These are phyloP conservation scores for Grus americana DNA, from an alignment of 2,113 vertebrate genomes.

Conservation along the genomic window DNA sequence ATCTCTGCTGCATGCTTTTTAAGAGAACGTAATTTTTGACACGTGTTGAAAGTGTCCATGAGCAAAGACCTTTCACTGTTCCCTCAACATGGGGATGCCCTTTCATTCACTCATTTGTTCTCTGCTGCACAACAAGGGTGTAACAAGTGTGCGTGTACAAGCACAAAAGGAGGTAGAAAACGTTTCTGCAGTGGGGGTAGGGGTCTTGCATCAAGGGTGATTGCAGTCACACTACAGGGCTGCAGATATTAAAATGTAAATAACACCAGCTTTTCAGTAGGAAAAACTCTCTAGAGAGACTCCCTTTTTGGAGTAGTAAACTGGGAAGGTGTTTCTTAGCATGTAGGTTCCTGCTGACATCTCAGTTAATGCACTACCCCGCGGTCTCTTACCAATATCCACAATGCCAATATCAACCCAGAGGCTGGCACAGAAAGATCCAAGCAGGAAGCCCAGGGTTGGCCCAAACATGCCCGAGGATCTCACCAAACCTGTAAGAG, in stretches of 20 bases:
- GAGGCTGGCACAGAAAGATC: constrained; percentile 82
- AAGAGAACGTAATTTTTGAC: not conserved
- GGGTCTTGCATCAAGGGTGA: not conserved
- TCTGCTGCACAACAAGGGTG: not conserved
- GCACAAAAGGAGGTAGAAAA: not conserved
- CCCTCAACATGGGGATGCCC: accelerated
- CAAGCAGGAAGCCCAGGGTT: constrained; percentile 82
- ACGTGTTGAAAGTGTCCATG: not conserved
- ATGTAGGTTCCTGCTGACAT: no score
- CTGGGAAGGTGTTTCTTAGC: not conserved
- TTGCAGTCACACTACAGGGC: not conserved
- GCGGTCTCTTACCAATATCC: constrained; percentile 58
- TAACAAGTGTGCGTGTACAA: not conserved
- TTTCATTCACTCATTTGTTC: not conserved
- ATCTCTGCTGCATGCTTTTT: not conserved
- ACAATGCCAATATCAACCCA: constrained; percentile 89
- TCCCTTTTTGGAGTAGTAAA: not conserved
- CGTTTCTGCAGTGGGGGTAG: not conserved
- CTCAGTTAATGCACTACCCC: not conserved
- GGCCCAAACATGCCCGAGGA: constrained; percentile 84
- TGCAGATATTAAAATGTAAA: not conserved
- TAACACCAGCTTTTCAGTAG: not conserved
- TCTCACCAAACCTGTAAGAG: constrained; percentile 81
- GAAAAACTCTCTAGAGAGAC: not conserved
- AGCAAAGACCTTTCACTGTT: not conserved